Evolutionary conservation across 2,888 invertebrate species (phyloP), one percentile per base, ranked within the genome.

Genomic region (Cerastis leucographa): DNA sequence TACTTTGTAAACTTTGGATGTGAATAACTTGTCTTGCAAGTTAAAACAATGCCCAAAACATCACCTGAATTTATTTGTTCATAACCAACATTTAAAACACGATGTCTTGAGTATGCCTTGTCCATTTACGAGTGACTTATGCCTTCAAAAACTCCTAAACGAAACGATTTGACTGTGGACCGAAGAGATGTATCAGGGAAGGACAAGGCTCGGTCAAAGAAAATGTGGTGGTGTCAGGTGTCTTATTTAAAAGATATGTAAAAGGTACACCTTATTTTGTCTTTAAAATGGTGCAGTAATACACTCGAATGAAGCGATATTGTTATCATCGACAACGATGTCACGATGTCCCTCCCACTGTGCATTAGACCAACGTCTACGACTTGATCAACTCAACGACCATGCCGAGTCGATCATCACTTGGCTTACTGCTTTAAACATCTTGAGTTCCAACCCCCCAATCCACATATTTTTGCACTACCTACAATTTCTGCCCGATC

Each of bases 1-100:
- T 74, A 80, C 86, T 83, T 89, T 89, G 83, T 88, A 88, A 88
- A 88, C 89, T 84, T 76, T 76, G 65, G 66, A 65, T 84, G 84
- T 67, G 84, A 86, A 84, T 69, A 68, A 75, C 22, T 56, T 70
- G 67, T 65, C 40, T 54, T 71, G 25, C 17, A 67, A 51, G 14
- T 61, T 66, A 66, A 51, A 51, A 78, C 83, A 83, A 64, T 54
- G 19, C 35, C 19, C 35, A 35, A 64, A 64, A 64, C 64, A 42
- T n/a, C 1, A 42, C 17, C 64, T 42, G 64, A 25, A 64, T 4
- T 25, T 17, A 42, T 64, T 64, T n/a, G n/a, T n/a, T n/a, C 19
- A 80, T 56, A 40, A 71, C 11, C n/a, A 12, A 72, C 14, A 42
- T 44, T 42, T 17, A 40, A 51, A 35, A 51, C n/a, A 80, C 25